phyloP scores from a whole-genome alignment of 2,113 vertebrate species.

The Nettapus auritus region DNA sequence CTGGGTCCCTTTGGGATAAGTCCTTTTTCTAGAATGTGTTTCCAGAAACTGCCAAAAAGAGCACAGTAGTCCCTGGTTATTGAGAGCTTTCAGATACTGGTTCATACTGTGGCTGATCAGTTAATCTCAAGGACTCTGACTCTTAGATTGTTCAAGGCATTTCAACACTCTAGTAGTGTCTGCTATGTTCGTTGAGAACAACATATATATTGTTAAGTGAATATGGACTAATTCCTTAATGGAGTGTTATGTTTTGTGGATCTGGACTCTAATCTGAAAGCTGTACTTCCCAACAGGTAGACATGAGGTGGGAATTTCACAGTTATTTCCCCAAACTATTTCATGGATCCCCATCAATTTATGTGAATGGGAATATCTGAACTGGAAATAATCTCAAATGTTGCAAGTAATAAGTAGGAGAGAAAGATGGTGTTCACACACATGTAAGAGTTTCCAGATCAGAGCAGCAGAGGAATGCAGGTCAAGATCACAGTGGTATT shows the following conservation, averaged over 20 bases:
- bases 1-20: background rate
- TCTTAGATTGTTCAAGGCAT: background rate
- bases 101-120: background rate
- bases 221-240: background rate
- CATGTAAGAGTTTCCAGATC: background rate
- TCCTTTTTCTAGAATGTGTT: background rate
- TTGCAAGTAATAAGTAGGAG: background rate
- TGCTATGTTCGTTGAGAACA: background rate
- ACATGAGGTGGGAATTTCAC: background rate
- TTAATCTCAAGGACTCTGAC: background rate
- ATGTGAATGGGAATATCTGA: background rate
- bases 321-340: background rate
- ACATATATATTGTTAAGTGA: background rate
- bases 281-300: background rate
- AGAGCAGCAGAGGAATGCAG: background rate
- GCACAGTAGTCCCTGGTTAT: background rate
- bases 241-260: background rate
- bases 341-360: background rate
- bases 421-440: background rate
- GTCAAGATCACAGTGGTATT: background rate
- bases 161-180: background rate
- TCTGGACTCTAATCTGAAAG: background rate
- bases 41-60: background rate
- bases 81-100: background rate
- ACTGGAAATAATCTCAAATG: background rate